These are phyloP conservation scores for Maconellicoccus hirsutus DNA, from an alignment of 1,140 invertebrate species.

Conservation along the genomic window DNA sequence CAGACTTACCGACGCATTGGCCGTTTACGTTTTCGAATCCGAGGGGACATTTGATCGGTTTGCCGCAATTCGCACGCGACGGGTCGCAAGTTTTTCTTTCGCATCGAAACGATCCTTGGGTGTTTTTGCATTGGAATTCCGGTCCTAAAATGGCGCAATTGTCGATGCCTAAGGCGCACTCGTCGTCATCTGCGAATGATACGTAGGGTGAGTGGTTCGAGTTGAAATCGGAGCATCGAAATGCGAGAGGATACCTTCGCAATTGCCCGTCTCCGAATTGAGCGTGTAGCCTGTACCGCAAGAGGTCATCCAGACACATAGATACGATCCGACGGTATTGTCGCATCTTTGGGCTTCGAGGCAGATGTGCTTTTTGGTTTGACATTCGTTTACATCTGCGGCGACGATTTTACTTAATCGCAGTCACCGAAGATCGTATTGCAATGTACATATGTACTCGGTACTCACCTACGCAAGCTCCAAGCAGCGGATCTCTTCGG, in stretches of 20 bases:
- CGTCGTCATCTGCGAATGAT: slow-evolving; percentile 69
- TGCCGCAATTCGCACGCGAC: neutral
- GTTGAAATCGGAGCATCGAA: too few species aligned
- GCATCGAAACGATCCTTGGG: slow-evolving; percentile 49
- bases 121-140: slow-evolving; percentile 76
- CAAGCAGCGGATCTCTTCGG: slow-evolving; percentile 40
- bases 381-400: slow-evolving; percentile 55
- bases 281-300: slow-evolving; percentile 96
- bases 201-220: neutral
- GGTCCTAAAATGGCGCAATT: slow-evolving; percentile 53
- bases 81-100: slow-evolving; percentile 26
- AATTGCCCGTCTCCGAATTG: slow-evolving; percentile 71
- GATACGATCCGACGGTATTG: slow-evolving; percentile 76
- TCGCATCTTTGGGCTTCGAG: slow-evolving; percentile 66
- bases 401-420: too few species aligned
- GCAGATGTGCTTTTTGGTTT: slow-evolving; percentile 43
- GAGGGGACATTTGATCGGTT: neutral
- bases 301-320: slow-evolving; percentile 66
- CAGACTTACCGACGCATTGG: neutral
- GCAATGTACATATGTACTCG: neutral
- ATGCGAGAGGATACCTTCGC: slow-evolving; percentile 53
- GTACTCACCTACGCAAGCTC: slow-evolving; percentile 40
- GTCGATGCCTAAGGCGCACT: slow-evolving; percentile 69
- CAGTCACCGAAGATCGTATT: neutral
- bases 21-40: neutral